phyloP scores from a whole-genome alignment of 2,797 vertebrate species.

The Halcyon chelicuti region DNA sequence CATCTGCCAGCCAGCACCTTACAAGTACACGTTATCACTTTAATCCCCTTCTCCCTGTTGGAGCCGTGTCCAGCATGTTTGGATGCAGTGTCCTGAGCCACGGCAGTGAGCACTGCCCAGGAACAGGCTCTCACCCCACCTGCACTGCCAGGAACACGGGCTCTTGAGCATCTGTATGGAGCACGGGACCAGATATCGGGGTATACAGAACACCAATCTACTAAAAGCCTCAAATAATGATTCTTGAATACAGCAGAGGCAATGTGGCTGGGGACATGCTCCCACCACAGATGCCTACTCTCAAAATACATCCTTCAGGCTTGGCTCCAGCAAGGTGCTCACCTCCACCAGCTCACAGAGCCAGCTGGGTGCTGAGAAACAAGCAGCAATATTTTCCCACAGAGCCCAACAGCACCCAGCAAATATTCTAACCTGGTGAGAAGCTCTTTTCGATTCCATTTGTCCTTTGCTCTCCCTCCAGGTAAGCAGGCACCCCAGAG shows the following conservation, averaged over 20 bases:
- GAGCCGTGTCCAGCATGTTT: accelerated
- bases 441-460: not conserved
- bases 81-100: not conserved
- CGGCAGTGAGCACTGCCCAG: not conserved
- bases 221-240: not conserved
- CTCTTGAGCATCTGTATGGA: accelerated
- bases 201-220: not conserved
- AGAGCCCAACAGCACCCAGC: accelerated
- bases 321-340: not conserved
- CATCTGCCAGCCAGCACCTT: not conserved
- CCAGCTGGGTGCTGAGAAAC: not conserved
- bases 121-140: not conserved
- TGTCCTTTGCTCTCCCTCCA: not conserved
- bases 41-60: accelerated
- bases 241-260: not conserved
- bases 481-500: not conserved
- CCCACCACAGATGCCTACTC: not conserved
- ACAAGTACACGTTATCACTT: not conserved
- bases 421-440: not conserved
- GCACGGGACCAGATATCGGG: not conserved
- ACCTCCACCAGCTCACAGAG: not conserved
- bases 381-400: not conserved
- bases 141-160: not conserved
- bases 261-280: accelerated
- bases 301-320: not conserved